Conservation (phyloP, 2,797 vertebrate genomes). For the Eulemur albifrons region DNA sequence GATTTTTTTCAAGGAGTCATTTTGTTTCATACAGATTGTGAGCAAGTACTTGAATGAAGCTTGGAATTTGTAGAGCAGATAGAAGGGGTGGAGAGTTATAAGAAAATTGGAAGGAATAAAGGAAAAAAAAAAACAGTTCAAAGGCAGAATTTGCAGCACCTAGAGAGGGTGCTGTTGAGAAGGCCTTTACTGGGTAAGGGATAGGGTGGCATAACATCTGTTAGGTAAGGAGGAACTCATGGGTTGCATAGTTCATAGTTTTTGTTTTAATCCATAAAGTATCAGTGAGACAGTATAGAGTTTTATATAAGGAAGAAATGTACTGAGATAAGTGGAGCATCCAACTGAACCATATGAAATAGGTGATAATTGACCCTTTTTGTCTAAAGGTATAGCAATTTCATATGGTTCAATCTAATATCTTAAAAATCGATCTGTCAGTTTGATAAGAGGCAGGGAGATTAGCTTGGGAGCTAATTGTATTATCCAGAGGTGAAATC, state of each 20-base stretch:
- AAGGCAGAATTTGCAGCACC: neutral
- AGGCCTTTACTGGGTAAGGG: neutral
- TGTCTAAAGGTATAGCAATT: neutral
- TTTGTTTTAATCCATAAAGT: neutral
- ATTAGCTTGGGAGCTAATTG: neutral
- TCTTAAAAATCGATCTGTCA: slow-evolving; percentile 31
- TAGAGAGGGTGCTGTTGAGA: neutral
- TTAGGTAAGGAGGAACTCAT: neutral
- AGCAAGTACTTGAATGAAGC: neutral
- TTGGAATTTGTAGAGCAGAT: neutral
- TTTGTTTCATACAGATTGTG: neutral
- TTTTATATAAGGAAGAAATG: neutral
- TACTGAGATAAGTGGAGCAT: slow-evolving; percentile 1
- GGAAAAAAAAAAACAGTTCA: neutral
- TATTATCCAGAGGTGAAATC: neutral
- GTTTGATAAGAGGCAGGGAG: neutral
- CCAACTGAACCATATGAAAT: neutral
- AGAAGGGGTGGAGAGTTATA: neutral
- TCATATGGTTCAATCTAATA: neutral
- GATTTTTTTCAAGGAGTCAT: neutral
- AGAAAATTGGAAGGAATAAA: neutral
- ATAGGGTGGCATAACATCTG: neutral
- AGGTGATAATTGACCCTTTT: neutral
- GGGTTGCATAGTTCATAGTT: neutral
- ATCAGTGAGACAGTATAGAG: neutral